phyloP scores from a whole-genome alignment of 2,113 vertebrate genomes.

The Anthoscopus minutus region DNA sequence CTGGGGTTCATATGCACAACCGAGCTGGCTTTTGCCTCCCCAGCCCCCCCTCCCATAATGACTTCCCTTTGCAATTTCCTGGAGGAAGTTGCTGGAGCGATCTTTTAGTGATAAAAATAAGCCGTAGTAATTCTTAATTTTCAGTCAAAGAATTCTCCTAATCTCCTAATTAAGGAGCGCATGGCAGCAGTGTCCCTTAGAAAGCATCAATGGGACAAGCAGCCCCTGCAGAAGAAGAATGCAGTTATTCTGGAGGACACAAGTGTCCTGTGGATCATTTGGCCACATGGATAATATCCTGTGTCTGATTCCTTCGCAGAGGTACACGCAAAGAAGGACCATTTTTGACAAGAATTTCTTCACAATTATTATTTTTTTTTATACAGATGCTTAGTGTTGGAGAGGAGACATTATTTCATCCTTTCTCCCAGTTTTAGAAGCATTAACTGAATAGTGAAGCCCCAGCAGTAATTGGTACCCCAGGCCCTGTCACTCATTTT shows the following conservation, averaged over 20 bases:
- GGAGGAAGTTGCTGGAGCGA: constrained; percentile 69
- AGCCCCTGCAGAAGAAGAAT: constrained; percentile 10
- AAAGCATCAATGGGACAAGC: constrained; percentile 39
- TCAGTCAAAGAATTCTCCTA: constrained; percentile 54
- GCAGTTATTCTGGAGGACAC: neutral
- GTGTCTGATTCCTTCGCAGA: neutral
- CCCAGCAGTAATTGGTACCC: neutral
- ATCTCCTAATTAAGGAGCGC: constrained; percentile 54
- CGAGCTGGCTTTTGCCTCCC: constrained; percentile 22
- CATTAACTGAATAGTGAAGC: neutral
- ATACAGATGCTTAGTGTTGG: neutral
- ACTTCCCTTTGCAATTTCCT: constrained; percentile 80
- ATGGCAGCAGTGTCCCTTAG: constrained; percentile 29
- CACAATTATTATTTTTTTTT: neutral
- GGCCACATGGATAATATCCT: neutral
- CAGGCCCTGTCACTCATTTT: constrained; percentile 35
- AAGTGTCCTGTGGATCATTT: neutral
- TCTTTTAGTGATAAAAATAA: constrained; percentile 71
- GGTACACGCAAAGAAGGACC: neutral
- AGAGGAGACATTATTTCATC: neutral
- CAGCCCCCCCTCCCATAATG: constrained; percentile 59
- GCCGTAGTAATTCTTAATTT: constrained; percentile 58
- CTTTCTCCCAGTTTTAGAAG: neutral
- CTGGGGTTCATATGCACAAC: constrained; percentile 67
- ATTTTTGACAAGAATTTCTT: neutral